A percentile compares a stretch with the other conserved stretches of the same genome.
Conservation (phyloP, 2,113 vertebrate genomes). For the Montifringilla adamsi region DNA sequence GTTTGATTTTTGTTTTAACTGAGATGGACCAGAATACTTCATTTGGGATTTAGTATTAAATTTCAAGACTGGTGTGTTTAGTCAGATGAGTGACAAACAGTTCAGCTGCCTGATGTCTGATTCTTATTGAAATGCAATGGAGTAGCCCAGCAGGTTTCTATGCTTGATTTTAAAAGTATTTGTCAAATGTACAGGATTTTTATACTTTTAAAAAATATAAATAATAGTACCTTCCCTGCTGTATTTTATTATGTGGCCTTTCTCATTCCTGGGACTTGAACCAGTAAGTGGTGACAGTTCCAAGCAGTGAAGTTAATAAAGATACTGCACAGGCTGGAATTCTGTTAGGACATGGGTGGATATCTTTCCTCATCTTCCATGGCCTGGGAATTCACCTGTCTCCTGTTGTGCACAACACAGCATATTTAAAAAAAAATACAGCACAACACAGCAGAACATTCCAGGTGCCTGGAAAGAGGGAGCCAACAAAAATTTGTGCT, state of each 20-base stretch:
- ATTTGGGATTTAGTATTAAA: background rate
- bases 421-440: background rate
- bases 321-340: background rate
- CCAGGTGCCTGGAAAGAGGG: background rate
- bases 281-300: background rate
- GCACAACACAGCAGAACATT: background rate
- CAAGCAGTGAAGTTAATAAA: background rate
- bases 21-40: background rate
- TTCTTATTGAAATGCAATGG: background rate
- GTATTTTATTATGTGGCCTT: background rate
- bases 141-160: background rate
- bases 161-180: background rate
- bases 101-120: background rate
- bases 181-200: slow-evolving; percentile 29
- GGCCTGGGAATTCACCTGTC: background rate
- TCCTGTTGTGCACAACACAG: background rate
- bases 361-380: background rate
- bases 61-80: background rate
- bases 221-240: background rate
- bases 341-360: background rate
- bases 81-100: background rate
- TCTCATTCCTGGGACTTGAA: background rate
- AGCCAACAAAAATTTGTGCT: background rate
- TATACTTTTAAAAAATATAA: slow-evolving; percentile 16
- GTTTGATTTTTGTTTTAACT: background rate